Evolutionary conservation across 2,113 vertebrate species (phyloP).

Genomic region (Megaleporinus macrocephalus): DNA sequence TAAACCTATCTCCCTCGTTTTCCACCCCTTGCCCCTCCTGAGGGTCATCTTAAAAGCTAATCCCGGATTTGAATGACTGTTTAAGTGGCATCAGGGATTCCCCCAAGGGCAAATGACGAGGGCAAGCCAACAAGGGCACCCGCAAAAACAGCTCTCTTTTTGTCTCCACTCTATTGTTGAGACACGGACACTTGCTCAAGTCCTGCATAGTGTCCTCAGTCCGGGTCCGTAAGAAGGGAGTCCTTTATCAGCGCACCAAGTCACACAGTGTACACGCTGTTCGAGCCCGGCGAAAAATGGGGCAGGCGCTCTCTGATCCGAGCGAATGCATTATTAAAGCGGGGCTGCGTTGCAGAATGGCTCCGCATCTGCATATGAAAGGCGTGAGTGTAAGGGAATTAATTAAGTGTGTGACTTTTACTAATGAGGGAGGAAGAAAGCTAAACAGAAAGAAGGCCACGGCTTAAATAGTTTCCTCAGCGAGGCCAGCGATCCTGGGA

Average conservation of each 20-base stretch:
- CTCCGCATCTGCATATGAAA: constrained; percentile 47
- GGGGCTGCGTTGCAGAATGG: constrained; percentile 1
- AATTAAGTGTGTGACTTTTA: constrained; percentile 46
- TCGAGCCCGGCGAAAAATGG: constrained; percentile 32
- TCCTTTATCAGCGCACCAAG: neutral
- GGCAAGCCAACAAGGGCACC: no score
- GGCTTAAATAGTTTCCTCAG: constrained; percentile 31
- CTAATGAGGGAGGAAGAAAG: constrained; percentile 42
- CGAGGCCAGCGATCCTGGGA: neutral
- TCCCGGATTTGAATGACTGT: no score
- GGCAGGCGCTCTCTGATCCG: constrained; percentile 19
- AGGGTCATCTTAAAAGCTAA: no score
- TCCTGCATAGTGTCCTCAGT: neutral
- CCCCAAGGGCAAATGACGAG: no score
- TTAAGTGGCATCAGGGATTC: no score
- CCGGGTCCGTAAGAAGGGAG: neutral
- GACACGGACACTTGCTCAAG: no score
- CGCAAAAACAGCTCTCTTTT: no score
- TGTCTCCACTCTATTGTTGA: no score
- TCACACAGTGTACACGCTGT: constrained; percentile 25
- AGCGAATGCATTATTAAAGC: constrained; percentile 48
- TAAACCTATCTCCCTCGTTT: no score
- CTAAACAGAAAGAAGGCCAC: neutral
- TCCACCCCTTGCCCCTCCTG: no score
- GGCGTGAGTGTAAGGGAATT: constrained; percentile 37